A percentile compares a stretch with the other conserved stretches of the same genome.
phyloP scores from a whole-genome alignment of 2,888 invertebrate species.

The Athalia cordata region DNA sequence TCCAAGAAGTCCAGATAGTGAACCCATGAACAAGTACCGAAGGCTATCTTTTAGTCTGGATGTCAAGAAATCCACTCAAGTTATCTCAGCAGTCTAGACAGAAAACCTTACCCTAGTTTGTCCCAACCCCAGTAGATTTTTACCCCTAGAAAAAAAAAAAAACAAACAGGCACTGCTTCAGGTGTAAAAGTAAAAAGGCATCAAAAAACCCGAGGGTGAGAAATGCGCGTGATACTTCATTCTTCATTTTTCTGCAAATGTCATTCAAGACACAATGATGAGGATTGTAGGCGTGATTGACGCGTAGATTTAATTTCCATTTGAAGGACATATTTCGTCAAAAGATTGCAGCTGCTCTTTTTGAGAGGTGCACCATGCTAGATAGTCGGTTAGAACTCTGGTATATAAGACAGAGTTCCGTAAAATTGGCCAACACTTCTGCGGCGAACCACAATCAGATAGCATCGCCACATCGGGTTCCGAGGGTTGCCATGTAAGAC shows the following conservation, averaged over 20 bases:
- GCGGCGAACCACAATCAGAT: slow-evolving; percentile 55
- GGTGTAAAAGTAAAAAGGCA: no score
- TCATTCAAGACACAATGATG: background rate
- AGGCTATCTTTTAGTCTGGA: slow-evolving; percentile 27
- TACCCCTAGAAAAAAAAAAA: no score
- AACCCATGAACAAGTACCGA: background rate
- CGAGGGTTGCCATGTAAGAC: slow-evolving; percentile 30
- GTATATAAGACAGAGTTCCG: background rate
- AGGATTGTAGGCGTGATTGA: background rate
- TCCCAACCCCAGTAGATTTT: no score
- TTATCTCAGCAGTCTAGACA: background rate
- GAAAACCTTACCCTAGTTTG: background rate
- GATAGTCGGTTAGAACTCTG: background rate
- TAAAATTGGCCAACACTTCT: slow-evolving; percentile 38
- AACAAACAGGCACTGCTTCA: no score
- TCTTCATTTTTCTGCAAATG: background rate
- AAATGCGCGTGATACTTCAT: no score
- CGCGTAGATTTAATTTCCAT: background rate
- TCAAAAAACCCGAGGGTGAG: no score
- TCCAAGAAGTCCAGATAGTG: background rate
- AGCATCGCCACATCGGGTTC: slow-evolving; percentile 45
- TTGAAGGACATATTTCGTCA: background rate
- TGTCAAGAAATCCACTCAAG: slow-evolving; percentile 6
- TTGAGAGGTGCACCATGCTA: background rate
- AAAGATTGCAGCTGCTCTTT: slow-evolving; percentile 15